Evolutionary conservation across 2,888 invertebrate species (phyloP).

Genomic region (Melinaea menophilus): DNA sequence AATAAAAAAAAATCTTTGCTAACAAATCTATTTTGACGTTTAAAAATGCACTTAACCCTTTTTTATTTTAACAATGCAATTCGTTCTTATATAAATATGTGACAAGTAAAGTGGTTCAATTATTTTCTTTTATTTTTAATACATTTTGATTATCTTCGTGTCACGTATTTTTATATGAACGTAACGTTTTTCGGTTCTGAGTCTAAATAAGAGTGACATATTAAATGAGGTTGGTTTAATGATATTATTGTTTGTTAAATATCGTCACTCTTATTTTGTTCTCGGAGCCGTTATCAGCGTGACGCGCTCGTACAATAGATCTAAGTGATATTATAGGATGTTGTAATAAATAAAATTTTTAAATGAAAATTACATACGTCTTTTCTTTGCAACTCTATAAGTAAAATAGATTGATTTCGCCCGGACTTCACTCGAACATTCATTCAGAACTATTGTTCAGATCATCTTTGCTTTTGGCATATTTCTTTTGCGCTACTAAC

Average conservation of each 20-base stretch:
- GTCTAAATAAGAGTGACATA: background rate
- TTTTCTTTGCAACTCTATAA: background rate
- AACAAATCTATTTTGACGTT: too few relatives aligned
- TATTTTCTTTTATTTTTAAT: too few relatives aligned
- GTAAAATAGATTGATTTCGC: background rate
- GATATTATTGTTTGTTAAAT: background rate
- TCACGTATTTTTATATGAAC: background rate
- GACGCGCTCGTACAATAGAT: slow-evolving; percentile 3
- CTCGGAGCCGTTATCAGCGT: background rate
- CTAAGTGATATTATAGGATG: slow-evolving; percentile 5
- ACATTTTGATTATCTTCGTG: background rate
- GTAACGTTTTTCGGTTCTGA: background rate
- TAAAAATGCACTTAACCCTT: too few relatives aligned
- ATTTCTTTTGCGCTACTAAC: too few relatives aligned
- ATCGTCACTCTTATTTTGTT: background rate
- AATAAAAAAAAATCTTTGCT: too few relatives aligned
- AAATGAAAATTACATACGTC: background rate
- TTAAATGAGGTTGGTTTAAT: too few relatives aligned
- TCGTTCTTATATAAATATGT: too few relatives aligned
- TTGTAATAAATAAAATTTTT: slow-evolving; percentile 8
- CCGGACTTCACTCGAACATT: background rate
- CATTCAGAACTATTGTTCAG: too few relatives aligned
- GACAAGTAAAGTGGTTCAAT: too few relatives aligned
- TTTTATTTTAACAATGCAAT: too few relatives aligned
- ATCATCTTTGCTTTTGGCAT: too few relatives aligned